phyloP scores from a whole-genome alignment of 23 tunicate species.

The Corella eumyota region DNA sequence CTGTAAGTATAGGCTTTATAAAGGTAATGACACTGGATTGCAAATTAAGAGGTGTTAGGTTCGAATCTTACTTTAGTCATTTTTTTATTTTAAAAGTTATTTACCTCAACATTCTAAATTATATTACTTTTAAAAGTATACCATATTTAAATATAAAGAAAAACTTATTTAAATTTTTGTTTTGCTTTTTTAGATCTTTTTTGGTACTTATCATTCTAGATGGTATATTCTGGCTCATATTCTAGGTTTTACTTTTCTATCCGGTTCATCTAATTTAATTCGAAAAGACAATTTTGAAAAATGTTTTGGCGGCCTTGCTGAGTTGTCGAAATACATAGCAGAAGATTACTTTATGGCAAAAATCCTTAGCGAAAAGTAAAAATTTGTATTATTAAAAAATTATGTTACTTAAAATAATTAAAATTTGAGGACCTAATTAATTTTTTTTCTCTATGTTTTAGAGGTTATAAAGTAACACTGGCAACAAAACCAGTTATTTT shows the following conservation, averaged over 20 bases:
- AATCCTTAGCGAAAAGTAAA: slow-evolving; percentile 11
- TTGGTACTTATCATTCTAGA: slow-evolving; percentile 21
- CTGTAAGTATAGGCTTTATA: too few relatives aligned
- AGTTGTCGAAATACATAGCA: slow-evolving; percentile 33
- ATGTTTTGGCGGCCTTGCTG: slow-evolving; percentile 16
- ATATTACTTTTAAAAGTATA: not conserved
- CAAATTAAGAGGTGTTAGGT: too few relatives aligned
- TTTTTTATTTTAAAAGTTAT: too few relatives aligned
- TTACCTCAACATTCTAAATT: not conserved
- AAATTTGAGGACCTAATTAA: too few relatives aligned
- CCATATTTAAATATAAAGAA: not conserved
- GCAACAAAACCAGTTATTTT: too few relatives aligned
- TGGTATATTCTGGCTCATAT: slow-evolving; percentile 14
- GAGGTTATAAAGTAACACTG: too few relatives aligned
- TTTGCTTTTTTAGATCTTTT: slow-evolving; percentile 12
- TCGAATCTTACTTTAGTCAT: too few relatives aligned
- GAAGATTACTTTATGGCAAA: slow-evolving; percentile 41
- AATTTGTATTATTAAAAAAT: not conserved
- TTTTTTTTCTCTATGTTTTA: too few relatives aligned
- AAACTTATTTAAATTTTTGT: not conserved
- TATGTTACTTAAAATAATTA: not conserved
- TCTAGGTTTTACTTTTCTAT: slow-evolving; percentile 8
- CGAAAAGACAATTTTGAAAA: slow-evolving; percentile 15
- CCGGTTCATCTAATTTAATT: slow-evolving; percentile 38
- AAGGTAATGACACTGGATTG: too few relatives aligned